Evolutionary conservation across 1,140 invertebrate genomes (phyloP).

Genomic region (Octopus sinensis): DNA sequence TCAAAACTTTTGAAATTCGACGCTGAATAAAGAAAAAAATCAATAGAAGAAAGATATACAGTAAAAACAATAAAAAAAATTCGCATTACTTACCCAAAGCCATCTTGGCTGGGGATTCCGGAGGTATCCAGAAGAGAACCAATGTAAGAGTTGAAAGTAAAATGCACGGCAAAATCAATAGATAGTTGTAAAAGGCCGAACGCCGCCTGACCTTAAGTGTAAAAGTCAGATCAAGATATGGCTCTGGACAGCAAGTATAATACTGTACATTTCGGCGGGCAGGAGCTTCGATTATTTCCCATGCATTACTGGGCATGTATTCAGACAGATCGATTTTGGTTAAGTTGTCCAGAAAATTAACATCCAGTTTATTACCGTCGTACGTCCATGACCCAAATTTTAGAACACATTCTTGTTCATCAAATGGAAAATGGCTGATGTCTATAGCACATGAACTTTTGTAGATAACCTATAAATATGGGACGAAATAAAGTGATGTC

Average conservation of each 20-base stretch:
- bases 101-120: conserved; percentile 57
- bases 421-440: conserved; percentile 56
- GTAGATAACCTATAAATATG: conserved; percentile 79
- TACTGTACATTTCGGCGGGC: conserved; percentile 37
- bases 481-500: too few species aligned
- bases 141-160: conserved; percentile 54
- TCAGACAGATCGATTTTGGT: conserved; percentile 43
- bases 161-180: conserved; percentile 54
- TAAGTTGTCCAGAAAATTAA: conserved; percentile 32
- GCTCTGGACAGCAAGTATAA: conserved; percentile 54
- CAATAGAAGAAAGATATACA: too few species aligned
- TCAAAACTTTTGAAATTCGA: too few species aligned
- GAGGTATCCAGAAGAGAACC: conserved; percentile 56
- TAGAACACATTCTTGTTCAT: conserved; percentile 52
- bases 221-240: conserved; percentile 52
- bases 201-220: conserved; percentile 44
- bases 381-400: conserved; percentile 59
- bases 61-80: neutral
- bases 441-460: conserved; percentile 89
- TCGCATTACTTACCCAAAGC: conserved; percentile 47
- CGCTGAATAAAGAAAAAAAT: too few species aligned
- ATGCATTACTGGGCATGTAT: conserved; percentile 55
- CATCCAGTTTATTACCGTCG: conserved; percentile 49
- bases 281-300: conserved; percentile 46
- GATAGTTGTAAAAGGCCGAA: conserved; percentile 54